phyloP scores from a whole-genome alignment of 2,113 vertebrate species.

The Sturnira hondurensis region DNA sequence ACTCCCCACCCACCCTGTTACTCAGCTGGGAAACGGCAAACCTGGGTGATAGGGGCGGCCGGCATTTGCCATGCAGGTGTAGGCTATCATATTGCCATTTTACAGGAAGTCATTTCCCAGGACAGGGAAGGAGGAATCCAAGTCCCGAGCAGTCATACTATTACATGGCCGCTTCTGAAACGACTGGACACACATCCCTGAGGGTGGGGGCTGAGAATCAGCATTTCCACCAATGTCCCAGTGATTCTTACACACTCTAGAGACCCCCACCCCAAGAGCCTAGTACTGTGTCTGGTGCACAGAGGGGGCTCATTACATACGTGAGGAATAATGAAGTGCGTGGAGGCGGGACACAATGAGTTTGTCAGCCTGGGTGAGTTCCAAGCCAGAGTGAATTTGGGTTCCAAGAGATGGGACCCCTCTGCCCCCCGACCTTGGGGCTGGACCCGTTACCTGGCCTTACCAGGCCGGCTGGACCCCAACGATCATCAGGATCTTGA shows the following conservation, averaged over 20 bases:
- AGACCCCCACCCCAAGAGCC: not conserved
- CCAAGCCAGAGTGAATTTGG: not conserved
- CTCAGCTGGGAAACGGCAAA: not conserved
- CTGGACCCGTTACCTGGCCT: not conserved
- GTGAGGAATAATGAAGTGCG: not conserved
- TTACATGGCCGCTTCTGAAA: not conserved
- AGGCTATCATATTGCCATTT: rapidly evolving
- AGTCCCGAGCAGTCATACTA: not conserved
- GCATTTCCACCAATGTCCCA: not conserved
- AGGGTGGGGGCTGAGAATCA: too few species aligned
- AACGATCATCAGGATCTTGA: conserved; percentile 90
- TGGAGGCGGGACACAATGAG: rapidly evolving
- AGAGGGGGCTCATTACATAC: not conserved
- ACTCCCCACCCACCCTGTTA: not conserved
- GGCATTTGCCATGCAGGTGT: too few species aligned
- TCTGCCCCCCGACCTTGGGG: not conserved
- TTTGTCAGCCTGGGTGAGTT: not conserved
- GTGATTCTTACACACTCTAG: rapidly evolving
- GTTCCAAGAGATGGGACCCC: not conserved
- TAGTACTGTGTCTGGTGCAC: not conserved
- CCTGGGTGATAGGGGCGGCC: rapidly evolving
- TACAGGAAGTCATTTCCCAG: not conserved
- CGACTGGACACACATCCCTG: not conserved
- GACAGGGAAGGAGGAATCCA: not conserved
- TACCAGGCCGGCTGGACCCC: conserved; percentile 95